Conservation (phyloP, 2,797 vertebrate genomes). For the Xenentodon cancila region DNA sequence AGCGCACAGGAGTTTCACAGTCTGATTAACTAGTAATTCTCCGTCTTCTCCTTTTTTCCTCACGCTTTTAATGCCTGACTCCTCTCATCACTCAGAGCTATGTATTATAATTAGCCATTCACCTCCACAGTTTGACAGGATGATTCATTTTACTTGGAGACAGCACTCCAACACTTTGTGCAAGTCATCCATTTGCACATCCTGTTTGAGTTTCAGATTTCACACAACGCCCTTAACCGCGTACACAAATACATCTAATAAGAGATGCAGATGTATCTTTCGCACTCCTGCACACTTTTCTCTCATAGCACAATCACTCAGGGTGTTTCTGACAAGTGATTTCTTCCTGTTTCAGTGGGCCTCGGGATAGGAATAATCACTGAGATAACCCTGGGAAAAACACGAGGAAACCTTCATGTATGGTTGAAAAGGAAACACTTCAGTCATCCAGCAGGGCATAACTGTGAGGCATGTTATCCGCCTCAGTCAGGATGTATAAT, state of each 20-base stretch:
- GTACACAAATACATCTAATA: constrained; percentile 50
- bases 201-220: constrained; percentile 79
- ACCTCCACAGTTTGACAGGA: constrained; percentile 57
- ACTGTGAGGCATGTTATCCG: background rate
- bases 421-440: constrained; percentile 32
- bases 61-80: constrained; percentile 55
- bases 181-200: constrained; percentile 66
- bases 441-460: constrained; percentile 15
- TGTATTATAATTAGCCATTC: constrained; percentile 69
- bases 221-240: constrained; percentile 66
- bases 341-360: constrained; percentile 60
- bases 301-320: constrained; percentile 26
- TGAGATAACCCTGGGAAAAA: constrained; percentile 46
- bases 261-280: constrained; percentile 58
- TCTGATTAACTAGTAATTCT: constrained; percentile 48
- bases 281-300: constrained; percentile 52
- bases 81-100: constrained; percentile 59
- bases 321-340: constrained; percentile 49
- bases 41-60: constrained; percentile 36
- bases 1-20: constrained; percentile 27
- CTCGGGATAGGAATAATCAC: constrained; percentile 48
- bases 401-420: constrained; percentile 24
- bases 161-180: constrained; percentile 35
- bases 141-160: constrained; percentile 76
- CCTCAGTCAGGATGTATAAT: constrained; percentile 6